Base-by-base conservation (phyloP, 53 echinoderm and acorn worm species). In the Antedon mediterranea region DNA sequence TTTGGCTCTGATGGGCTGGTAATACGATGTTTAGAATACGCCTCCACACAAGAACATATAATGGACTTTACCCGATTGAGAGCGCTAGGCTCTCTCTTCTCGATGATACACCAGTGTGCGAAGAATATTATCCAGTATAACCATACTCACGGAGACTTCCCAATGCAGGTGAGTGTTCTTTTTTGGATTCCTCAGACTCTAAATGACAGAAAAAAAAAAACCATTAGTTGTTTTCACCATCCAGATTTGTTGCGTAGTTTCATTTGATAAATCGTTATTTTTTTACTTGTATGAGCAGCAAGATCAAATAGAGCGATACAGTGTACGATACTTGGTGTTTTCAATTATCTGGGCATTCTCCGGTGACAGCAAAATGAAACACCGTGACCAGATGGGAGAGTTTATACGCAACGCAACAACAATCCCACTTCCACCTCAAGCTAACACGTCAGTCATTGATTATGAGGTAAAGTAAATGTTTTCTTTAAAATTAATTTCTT, bases 1-100 rank as follows among this genome's bases (percentile, higher is more conserved):
- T 92, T 98, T 77, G 79, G 81, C 3, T 87, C 92, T 13, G 98
- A 98, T 30, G 92, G 92, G 15, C 43, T 95, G 78, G 91, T 91
- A 29, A 87, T 95, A 43, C 81, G 89, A 0, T 76, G 87, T 32
- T 73, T 95, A 71, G 95, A 95, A 81, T 95, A 89, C 73, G 91
- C 95, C 4, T 80, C 79, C 73, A 85, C 78, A 27, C 95, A 90
- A 80, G 98, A 98, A 32, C 98, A 98, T 77, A 91, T 98, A 72
- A 92, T 98, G 98, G 98, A 98, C 85, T 98, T 98, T 83, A 92
- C 98, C 70, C 86, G 98, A 37, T 82, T 98, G 30, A 78, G 98
- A 70, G 98, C 92, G 32, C 78, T 98, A 30, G 92, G 92, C 34
- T 92, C 98, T 3, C 90, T 98, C 31, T 90, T 92, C 81, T 92